Percentiles rank a stretch among this genome's conserved stretches.
These are phyloP conservation scores for Zosterops lateralis DNA, from an alignment of 2,113 vertebrate species.

Conservation along the genomic window DNA sequence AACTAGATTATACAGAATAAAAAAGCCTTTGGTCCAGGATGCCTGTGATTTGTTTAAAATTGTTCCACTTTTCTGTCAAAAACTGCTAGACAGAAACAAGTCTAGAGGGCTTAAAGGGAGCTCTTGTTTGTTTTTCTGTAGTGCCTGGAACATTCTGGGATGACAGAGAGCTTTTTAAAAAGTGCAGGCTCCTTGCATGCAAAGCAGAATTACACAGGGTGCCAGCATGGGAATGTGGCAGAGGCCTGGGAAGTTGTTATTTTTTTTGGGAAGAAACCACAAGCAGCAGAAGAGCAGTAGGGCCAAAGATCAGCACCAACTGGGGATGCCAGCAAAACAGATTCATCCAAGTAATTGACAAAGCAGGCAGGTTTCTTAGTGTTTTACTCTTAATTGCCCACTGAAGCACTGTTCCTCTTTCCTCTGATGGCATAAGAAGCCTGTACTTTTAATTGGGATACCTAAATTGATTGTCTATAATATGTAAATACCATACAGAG, in stretches of 20 bases:
- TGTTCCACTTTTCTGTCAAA: background rate
- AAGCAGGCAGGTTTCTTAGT: background rate
- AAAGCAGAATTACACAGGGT: background rate
- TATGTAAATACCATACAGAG: background rate
- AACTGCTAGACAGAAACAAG: background rate
- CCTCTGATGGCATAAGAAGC: background rate
- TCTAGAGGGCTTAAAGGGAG: background rate
- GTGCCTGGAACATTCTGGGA: background rate
- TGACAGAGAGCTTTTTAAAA: background rate
- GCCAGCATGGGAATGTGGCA: background rate
- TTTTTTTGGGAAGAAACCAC: background rate
- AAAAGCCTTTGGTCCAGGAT: background rate
- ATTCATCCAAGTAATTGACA: background rate
- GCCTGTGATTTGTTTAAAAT: background rate
- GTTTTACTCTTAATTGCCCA: background rate
- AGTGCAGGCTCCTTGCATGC: background rate
- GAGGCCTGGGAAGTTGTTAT: background rate
- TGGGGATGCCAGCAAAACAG: background rate
- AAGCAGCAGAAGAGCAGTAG: background rate
- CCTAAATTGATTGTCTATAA: background rate
- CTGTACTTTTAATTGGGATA: background rate
- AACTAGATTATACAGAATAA: background rate
- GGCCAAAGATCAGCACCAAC: background rate
- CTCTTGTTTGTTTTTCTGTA: background rate
- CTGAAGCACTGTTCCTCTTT: background rate